phyloP scores from a whole-genome alignment of 2,113 vertebrate genomes.

The Upupa epops region DNA sequence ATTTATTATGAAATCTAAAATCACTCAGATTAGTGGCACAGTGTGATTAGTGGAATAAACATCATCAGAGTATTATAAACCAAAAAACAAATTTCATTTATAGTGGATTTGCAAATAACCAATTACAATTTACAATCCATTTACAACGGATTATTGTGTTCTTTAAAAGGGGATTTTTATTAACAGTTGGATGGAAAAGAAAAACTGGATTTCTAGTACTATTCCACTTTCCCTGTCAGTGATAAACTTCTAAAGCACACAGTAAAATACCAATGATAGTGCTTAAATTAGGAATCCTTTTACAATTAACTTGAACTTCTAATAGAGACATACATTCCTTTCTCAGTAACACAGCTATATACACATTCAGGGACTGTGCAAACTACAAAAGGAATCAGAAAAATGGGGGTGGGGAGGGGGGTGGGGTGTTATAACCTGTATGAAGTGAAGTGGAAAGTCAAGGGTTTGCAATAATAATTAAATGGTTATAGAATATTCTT shows the following conservation, averaged over 20 bases:
- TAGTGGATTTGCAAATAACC: constrained; percentile 19
- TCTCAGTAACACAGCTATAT: neutral
- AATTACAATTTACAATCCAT: constrained; percentile 14
- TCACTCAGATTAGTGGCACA: neutral
- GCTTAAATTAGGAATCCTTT: neutral
- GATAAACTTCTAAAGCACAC: neutral
- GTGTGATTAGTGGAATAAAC: constrained; percentile 29
- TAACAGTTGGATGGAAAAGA: neutral
- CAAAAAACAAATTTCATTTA: neutral
- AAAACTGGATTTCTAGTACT: neutral
- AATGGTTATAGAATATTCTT: neutral
- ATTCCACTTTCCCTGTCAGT: neutral
- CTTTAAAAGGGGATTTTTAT: neutral
- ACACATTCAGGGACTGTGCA: neutral
- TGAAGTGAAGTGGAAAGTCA: neutral
- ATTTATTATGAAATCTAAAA: constrained; percentile 21
- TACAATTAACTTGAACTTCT: neutral
- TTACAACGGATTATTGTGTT: neutral
- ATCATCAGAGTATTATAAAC: neutral
- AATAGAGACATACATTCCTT: neutral
- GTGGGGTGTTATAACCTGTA: neutral
- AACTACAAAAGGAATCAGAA: neutral
- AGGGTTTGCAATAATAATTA: constrained; percentile 8
- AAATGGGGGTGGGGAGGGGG: too few species aligned
- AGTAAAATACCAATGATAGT: neutral